phyloP scores from a whole-genome alignment of 2,797 vertebrate genomes.

The Heliangelus exortis region DNA sequence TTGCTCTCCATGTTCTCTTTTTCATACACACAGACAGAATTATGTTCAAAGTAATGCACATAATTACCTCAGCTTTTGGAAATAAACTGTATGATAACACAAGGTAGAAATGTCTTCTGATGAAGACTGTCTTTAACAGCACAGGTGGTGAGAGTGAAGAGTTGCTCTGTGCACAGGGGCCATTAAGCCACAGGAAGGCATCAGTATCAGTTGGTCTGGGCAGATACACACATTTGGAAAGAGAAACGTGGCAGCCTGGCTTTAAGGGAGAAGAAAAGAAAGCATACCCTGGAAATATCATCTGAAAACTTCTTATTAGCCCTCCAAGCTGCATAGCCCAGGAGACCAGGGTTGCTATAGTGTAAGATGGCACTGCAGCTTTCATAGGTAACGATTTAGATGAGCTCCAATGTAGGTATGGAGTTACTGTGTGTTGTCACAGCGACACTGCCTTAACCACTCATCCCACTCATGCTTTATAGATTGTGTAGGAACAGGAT shows the following conservation, averaged over 20 bases:
- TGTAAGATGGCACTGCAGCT: background rate
- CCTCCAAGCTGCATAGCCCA: background rate
- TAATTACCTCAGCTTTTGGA: slow-evolving; percentile 14
- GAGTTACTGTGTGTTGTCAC: slow-evolving; percentile 30
- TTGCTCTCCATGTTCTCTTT: background rate
- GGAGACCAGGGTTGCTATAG: background rate
- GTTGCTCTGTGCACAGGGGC: background rate
- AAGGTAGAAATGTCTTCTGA: background rate
- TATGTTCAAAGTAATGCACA: background rate
- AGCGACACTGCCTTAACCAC: background rate
- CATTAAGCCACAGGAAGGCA: background rate
- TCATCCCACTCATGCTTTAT: slow-evolving; percentile 22
- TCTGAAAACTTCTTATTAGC: background rate
- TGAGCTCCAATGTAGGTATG: slow-evolving; percentile 12
- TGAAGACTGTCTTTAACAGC: background rate
- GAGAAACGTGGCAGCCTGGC: background rate
- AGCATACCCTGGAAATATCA: background rate
- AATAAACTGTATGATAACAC: background rate
- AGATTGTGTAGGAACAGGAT: slow-evolving; percentile 1
- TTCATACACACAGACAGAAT: background rate
- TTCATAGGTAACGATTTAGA: slow-evolving; percentile 35
- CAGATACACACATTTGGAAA: background rate
- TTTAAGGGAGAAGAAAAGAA: background rate
- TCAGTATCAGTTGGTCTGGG: background rate
- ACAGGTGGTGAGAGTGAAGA: background rate